These are phyloP conservation scores for Lasiurus cinereus DNA, from an alignment of 2,113 vertebrate genomes.

Conservation along the genomic window DNA sequence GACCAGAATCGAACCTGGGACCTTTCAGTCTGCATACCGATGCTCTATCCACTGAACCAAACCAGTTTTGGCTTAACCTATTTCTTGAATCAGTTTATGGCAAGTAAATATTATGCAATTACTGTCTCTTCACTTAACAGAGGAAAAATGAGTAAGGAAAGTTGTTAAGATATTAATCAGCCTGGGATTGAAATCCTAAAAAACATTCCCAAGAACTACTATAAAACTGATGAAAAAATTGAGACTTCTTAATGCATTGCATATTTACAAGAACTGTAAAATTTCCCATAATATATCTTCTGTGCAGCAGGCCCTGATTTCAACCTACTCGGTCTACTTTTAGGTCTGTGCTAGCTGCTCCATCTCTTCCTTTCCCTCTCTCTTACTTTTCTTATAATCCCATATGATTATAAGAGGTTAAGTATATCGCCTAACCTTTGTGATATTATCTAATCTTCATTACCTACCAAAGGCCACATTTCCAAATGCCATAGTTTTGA, in stretches of 20 bases:
- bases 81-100: background rate
- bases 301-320: background rate
- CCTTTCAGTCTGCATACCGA: too few species aligned
- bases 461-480: background rate
- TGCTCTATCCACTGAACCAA: too few species aligned
- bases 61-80: too few species aligned
- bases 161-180: constrained; percentile 9
- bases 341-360: background rate
- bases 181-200: background rate
- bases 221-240: background rate
- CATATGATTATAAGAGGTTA: background rate
- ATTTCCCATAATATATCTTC: background rate
- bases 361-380: background rate
- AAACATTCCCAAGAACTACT: background rate
- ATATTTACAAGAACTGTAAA: background rate
- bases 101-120: background rate
- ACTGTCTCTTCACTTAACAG: background rate
- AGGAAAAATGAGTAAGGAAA: background rate
- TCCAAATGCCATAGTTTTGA: background rate
- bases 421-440: background rate
- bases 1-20: too few species aligned
- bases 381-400: background rate
- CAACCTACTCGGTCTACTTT: background rate
- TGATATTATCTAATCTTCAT: background rate
- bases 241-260: background rate